These are phyloP conservation scores for Cephalopterus ornatus DNA, from an alignment of 2,113 vertebrate genomes.

Conservation along the genomic window DNA sequence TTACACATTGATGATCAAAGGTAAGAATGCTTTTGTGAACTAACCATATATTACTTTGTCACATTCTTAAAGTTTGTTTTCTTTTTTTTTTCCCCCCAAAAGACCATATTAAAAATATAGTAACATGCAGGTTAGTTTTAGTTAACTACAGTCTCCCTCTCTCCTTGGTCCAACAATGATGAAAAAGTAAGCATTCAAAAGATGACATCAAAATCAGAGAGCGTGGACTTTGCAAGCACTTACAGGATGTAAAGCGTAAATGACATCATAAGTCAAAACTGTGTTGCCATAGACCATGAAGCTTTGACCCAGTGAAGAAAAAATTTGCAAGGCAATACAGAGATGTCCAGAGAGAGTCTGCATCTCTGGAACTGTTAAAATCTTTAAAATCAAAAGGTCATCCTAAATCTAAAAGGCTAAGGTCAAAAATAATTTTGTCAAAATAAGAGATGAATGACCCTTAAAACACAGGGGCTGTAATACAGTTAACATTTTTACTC, in stretches of 20 bases:
- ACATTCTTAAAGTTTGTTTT: background rate
- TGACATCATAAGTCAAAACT: background rate
- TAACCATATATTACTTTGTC: background rate
- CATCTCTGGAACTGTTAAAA: background rate
- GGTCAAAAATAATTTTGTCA: background rate
- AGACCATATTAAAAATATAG: background rate
- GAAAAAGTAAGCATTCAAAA: background rate
- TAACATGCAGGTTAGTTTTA: background rate
- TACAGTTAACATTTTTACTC: background rate
- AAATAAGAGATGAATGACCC: background rate
- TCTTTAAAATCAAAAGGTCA: background rate
- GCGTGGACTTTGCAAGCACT: background rate
- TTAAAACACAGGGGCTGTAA: background rate
- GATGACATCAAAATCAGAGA: background rate
- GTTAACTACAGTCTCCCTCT: background rate
- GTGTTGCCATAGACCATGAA: background rate
- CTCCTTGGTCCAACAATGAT: background rate
- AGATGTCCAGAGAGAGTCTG: background rate
- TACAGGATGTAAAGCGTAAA: background rate
- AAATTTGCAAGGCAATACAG: background rate
- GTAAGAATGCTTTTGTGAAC: background rate
- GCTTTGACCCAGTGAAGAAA: background rate
- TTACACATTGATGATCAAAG: slow-evolving; percentile 15
- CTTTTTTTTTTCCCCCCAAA: background rate
- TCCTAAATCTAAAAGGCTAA: background rate